Percentiles rank a stretch among this genome's conserved stretches.
Evolutionary conservation across 1,140 invertebrate species (phyloP).

Genomic region (Eumeta japonica): DNA sequence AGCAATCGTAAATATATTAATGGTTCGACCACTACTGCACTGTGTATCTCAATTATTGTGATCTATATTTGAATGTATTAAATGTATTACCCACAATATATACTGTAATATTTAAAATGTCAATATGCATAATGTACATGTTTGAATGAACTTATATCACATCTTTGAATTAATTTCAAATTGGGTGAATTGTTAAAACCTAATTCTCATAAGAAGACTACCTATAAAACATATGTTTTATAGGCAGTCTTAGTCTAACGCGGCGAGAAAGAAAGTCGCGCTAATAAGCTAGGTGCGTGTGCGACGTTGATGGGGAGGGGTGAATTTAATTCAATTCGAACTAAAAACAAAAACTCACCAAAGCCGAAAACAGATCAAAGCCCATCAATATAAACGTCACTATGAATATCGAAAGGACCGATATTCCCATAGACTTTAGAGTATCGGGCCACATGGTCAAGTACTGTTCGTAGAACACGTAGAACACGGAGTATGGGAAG

Average conservation of each 20-base stretch:
- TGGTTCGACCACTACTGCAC: no score
- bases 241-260: no score
- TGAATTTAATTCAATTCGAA: conserved; percentile 1
- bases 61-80: no score
- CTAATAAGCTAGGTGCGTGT: not conserved
- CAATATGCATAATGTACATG: no score
- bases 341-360: conserved; percentile 27
- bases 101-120: no score
- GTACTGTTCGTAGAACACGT: conserved; percentile 99
- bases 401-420: conserved; percentile 87
- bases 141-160: no score
- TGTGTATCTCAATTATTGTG: no score
- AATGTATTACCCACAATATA: no score
- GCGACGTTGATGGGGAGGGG: not conserved
- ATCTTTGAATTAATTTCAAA: not conserved
- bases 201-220: not conserved
- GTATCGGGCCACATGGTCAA: conserved; percentile 94
- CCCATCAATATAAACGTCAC: conserved; percentile 94
- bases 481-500: conserved; percentile 98
- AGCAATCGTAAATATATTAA: no score
- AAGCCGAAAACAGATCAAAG: conserved; percentile 85
- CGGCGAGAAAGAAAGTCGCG: not conserved
- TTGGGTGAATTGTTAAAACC: not conserved
- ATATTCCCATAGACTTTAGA: conserved; percentile 82
- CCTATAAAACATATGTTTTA: no score